These are phyloP conservation scores for Rugalucina vietnamica DNA, from an alignment of 2,888 invertebrate species.

Conservation along the genomic window DNA sequence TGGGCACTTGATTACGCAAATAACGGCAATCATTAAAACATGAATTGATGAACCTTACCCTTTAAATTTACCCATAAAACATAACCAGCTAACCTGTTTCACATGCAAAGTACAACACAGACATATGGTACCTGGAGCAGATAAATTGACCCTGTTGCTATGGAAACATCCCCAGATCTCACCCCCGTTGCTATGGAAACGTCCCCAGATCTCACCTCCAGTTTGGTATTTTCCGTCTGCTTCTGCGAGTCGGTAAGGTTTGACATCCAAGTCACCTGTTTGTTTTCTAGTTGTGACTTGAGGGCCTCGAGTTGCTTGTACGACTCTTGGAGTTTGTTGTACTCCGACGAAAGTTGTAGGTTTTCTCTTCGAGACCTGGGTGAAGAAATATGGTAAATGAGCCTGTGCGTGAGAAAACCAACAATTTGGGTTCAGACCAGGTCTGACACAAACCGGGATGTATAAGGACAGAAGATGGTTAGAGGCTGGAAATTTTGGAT, in stretches of 20 bases:
- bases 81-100: no score
- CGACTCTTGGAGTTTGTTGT: constrained; percentile 82
- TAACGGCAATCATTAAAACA: no score
- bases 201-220: constrained; percentile 76
- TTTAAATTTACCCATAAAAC: no score
- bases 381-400: no score
- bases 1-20: no score
- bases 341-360: constrained; percentile 81
- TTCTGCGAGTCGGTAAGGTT: constrained; percentile 83
- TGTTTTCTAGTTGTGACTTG: constrained; percentile 82
- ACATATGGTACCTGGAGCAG: neutral
- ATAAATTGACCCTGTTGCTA: constrained; percentile 9
- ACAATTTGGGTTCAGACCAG: no score
- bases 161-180: constrained; percentile 62
- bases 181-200: constrained; percentile 71
- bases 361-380: constrained; percentile 82
- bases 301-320: constrained; percentile 81
- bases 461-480: no score
- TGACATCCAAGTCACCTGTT: constrained; percentile 77
- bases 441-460: no score
- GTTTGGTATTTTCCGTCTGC: constrained; percentile 78
- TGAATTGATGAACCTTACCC: no score
- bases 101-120: neutral
- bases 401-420: no score
- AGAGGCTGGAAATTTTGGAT: no score